phyloP scores from a whole-genome alignment of 2,888 invertebrate genomes.

The Lypha dubia region DNA sequence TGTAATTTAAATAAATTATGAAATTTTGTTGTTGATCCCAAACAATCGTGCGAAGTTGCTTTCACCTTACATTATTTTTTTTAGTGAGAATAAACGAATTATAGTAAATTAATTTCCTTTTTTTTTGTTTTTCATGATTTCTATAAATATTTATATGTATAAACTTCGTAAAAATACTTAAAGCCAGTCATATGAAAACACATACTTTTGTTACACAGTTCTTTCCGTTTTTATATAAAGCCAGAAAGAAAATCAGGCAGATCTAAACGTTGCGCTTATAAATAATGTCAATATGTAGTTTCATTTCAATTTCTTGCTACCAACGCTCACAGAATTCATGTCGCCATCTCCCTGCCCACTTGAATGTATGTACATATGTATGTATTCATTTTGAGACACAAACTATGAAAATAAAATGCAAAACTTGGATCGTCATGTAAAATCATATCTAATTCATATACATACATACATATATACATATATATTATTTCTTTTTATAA shows the following conservation, averaged over 20 bases:
- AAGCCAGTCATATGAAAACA: no score
- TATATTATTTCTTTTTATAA: conserved; percentile 12
- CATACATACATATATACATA: neutral
- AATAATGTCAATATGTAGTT: conserved; percentile 23
- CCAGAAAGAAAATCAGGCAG: conserved; percentile 9
- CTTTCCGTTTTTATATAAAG: conserved; percentile 15
- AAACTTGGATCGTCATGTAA: conserved; percentile 49
- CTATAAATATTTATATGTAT: no score
- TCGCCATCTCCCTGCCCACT: conserved; percentile 65
- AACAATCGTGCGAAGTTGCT: no score
- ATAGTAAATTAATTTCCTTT: no score
- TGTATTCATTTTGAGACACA: conserved; percentile 17
- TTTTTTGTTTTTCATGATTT: no score
- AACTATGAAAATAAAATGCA: conserved; percentile 19
- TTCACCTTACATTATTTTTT: no score
- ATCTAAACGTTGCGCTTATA: conserved; percentile 8
- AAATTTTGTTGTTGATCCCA: no score
- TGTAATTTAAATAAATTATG: no score
- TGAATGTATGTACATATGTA: no score
- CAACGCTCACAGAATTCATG: conserved; percentile 63
- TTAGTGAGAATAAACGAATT: no score
- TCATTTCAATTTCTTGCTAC: conserved; percentile 45
- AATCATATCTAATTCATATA: conserved; percentile 57
- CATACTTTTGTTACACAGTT: no score
- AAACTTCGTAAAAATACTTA: no score